A percentile compares a stretch with the other conserved stretches of the same genome.
These are phyloP conservation scores for Drosophila persimilis DNA, from an alignment of 1,140 invertebrate genomes.

Conservation along the genomic window DNA sequence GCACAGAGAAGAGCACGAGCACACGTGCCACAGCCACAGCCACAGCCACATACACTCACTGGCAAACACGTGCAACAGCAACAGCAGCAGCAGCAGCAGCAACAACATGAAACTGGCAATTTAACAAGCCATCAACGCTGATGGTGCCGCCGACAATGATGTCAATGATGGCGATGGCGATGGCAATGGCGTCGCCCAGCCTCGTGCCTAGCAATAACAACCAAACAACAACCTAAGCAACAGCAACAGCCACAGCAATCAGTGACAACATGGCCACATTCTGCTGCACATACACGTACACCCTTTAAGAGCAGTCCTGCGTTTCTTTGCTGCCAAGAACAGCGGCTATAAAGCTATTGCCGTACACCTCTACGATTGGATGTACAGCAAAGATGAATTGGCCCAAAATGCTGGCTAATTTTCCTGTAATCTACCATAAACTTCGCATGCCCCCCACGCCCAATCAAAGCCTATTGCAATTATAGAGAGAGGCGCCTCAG, in stretches of 20 bases:
- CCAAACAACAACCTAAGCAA: slow-evolving; percentile 17
- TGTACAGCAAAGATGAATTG: too few species aligned
- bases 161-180: slow-evolving; percentile 67
- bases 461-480: slow-evolving; percentile 14
- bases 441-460: neutral
- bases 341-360: slow-evolving; percentile 4
- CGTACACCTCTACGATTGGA: slow-evolving; percentile 1
- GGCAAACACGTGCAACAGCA: slow-evolving; percentile 48
- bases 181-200: slow-evolving; percentile 18
- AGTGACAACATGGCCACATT: slow-evolving; percentile 34
- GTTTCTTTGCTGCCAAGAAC: neutral
- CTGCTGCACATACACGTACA: slow-evolving; percentile 12
- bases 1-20: slow-evolving; percentile 11
- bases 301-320: too few species aligned
- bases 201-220: slow-evolving; percentile 53
- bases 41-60: slow-evolving; percentile 1
- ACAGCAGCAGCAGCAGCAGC: slow-evolving; percentile 49
- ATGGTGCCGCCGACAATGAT: slow-evolving; percentile 75
- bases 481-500: neutral
- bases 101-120: slow-evolving; percentile 77
- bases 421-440: neutral
- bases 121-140: slow-evolving; percentile 80
- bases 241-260: slow-evolving; percentile 29
- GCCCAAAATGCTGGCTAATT: too few species aligned
- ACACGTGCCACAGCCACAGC: slow-evolving; percentile 22